Conservation (phyloP, 1,140 invertebrate genomes). For the Ridgeia piscesae region DNA sequence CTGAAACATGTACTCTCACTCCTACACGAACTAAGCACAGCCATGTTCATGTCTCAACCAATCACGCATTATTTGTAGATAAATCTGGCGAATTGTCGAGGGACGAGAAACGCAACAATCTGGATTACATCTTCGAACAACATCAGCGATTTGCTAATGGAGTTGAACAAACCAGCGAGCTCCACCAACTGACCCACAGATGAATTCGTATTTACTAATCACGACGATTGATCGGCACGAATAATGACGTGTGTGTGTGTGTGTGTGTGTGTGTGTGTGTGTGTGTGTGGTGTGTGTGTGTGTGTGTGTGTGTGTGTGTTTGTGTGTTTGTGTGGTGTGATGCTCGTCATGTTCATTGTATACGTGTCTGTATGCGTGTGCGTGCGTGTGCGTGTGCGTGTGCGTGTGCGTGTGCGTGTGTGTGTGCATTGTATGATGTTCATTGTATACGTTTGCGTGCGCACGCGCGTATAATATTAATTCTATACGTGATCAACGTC, state of each 20-base stretch:
- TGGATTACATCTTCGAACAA: background rate
- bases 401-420: no score
- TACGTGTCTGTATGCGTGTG: no score
- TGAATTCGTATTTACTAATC: background rate
- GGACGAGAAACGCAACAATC: background rate
- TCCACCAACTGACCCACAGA: background rate
- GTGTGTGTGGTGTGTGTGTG: no score
- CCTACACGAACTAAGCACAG: background rate
- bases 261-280: no score
- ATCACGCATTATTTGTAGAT: background rate
- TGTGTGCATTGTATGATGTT: background rate
- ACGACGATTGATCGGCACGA: background rate
- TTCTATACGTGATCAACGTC: background rate
- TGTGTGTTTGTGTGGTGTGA: background rate
- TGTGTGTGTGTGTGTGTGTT: no score
- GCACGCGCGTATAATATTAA: no score
- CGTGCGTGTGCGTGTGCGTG: no score
- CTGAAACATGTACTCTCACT: background rate
- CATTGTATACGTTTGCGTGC: no score
- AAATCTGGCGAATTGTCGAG: background rate
- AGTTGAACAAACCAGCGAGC: background rate
- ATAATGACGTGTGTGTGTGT: background rate
- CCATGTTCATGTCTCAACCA: background rate
- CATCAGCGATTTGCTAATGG: background rate
- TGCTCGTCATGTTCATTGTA: background rate